These are phyloP conservation scores for Nudaria mundana DNA, from an alignment of 2,888 invertebrate genomes.

Conservation along the genomic window DNA sequence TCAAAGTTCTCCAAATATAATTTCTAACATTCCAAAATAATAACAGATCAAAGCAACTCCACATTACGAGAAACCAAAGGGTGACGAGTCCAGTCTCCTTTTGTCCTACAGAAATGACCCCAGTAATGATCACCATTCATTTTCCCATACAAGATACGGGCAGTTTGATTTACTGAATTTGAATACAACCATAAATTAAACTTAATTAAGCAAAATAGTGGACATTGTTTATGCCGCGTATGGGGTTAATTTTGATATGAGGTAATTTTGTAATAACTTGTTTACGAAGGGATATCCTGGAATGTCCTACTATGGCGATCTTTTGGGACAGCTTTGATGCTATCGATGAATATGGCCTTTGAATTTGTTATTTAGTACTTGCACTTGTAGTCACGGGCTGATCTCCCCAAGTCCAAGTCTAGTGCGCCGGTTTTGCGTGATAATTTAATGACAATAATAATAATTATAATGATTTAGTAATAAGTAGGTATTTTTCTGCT, in stretches of 20 bases:
- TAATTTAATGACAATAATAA: too few relatives aligned
- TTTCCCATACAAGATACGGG: constrained; percentile 79
- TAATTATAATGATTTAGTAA: too few relatives aligned
- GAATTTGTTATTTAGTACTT: background rate
- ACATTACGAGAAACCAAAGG: constrained; percentile 45
- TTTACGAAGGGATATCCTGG: constrained; percentile 12
- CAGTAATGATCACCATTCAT: constrained; percentile 67
- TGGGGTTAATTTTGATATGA: constrained; percentile 34
- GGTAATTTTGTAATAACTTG: constrained; percentile 15
- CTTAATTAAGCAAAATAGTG: constrained; percentile 67
- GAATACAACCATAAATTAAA: constrained; percentile 70
- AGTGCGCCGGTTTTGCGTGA: too few relatives aligned
- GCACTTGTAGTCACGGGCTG: too few relatives aligned
- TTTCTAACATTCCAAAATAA: constrained; percentile 3
- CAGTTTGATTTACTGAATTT: constrained; percentile 72
- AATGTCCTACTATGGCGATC: too few relatives aligned
- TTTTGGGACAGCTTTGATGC: too few relatives aligned
- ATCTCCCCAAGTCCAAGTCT: too few relatives aligned
- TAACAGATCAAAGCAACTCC: constrained; percentile 33
- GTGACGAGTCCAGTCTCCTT: constrained; percentile 52
- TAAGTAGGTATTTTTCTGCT: too few relatives aligned
- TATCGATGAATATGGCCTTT: background rate
- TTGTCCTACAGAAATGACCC: constrained; percentile 77
- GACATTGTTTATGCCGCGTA: constrained; percentile 35
- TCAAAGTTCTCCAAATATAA: background rate